These are phyloP conservation scores for Setophaga kirtlandii DNA, from an alignment of 2,113 vertebrate genomes.

Conservation along the genomic window DNA sequence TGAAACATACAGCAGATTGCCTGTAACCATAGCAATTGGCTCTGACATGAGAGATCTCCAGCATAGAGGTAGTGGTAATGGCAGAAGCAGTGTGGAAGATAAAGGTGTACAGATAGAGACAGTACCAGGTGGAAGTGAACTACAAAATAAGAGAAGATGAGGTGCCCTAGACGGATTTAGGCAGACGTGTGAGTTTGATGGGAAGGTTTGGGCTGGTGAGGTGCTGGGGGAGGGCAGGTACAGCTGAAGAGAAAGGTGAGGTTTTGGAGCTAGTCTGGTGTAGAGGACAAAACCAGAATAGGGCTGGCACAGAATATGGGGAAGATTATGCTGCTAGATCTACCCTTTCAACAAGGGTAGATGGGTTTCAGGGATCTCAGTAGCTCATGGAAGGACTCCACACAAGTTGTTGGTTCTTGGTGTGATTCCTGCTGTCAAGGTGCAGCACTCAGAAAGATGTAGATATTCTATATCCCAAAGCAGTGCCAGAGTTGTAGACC, in stretches of 20 bases:
- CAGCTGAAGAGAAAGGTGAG: not conserved
- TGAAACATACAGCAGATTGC: constrained; percentile 67
- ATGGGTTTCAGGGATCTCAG: not conserved
- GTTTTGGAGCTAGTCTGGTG: not conserved
- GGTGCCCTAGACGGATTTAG: not conserved
- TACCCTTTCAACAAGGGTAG: not conserved
- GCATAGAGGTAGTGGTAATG: constrained; percentile 62
- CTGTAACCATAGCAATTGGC: constrained; percentile 72
- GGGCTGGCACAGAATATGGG: not conserved
- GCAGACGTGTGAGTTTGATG: not conserved
- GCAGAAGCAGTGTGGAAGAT: constrained; percentile 58
- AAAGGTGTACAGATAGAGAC: constrained; percentile 39
- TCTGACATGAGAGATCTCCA: constrained; percentile 62
- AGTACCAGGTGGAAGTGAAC: constrained; percentile 30
- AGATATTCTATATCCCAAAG: not conserved
- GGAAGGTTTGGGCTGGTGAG: not conserved
- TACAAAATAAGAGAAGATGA: not conserved
- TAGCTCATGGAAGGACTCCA: not conserved
- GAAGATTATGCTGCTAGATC: not conserved
- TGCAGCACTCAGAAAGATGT: not conserved
- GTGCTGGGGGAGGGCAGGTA: not conserved
- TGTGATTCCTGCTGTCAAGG: not conserved
- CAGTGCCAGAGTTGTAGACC: not conserved
- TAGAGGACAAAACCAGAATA: not conserved
- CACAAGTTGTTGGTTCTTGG: not conserved